Conservation (phyloP, 2,113 vertebrate species). For the Cathartes aura region DNA sequence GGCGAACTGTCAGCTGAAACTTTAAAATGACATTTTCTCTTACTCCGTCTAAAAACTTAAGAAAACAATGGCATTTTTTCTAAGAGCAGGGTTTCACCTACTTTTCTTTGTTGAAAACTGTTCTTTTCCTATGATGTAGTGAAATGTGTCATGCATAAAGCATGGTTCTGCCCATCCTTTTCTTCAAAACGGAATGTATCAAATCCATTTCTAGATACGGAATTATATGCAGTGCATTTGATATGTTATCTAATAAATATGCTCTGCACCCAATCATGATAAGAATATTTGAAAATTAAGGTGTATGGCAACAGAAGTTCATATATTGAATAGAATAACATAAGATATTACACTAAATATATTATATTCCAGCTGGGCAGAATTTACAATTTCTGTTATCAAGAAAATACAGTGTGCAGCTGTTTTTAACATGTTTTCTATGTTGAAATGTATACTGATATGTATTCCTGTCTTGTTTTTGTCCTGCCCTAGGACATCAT, state of each 20-base stretch:
- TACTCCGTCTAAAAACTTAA: background rate
- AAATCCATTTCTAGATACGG: background rate
- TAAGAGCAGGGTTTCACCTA: background rate
- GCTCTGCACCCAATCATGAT: background rate
- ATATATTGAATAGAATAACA: background rate
- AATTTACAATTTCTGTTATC: background rate
- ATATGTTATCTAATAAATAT: background rate
- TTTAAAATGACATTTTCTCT: background rate
- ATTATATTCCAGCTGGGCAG: background rate
- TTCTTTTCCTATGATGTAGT: background rate
- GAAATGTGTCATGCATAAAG: background rate
- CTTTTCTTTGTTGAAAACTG: background rate
- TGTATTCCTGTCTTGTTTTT: background rate
- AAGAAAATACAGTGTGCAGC: background rate
- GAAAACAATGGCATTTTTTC: background rate
- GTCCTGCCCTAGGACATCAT: background rate
- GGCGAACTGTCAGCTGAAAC: background rate
- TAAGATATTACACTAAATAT: background rate
- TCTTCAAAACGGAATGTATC: background rate
- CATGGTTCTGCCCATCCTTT: background rate
- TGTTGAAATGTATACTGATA: background rate
- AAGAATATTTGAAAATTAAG: background rate
- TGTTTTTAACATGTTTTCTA: background rate
- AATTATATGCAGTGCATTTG: background rate
- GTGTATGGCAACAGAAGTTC: background rate